Conservation (phyloP, 2,797 vertebrate genomes). For the Eutrigla gurnardus region DNA sequence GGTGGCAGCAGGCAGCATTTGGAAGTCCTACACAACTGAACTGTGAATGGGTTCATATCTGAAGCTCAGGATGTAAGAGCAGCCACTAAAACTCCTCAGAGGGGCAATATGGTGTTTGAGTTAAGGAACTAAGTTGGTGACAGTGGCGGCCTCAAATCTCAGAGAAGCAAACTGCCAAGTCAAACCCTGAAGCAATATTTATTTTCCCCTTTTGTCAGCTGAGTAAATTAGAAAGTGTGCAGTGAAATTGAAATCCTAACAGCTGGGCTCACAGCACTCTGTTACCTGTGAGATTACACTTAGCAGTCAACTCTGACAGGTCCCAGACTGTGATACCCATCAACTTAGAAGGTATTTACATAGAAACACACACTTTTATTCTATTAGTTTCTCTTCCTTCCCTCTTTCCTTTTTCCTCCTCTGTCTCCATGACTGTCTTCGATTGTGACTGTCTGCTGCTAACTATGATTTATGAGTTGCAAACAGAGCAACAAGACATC, state of each 20-base stretch:
- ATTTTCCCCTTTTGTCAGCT: constrained; percentile 58
- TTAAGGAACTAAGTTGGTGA: constrained; percentile 58
- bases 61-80: constrained; percentile 35
- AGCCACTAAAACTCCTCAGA: constrained; percentile 35
- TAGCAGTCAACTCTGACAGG: constrained; percentile 58
- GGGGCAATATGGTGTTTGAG: constrained; percentile 59
- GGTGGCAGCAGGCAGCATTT: no score
- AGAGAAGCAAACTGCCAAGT: constrained; percentile 53
- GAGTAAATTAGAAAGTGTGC: constrained; percentile 67
- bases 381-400: not conserved
- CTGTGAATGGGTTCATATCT: constrained; percentile 35
- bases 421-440: constrained; percentile 39
- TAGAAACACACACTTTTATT: constrained; percentile 26
- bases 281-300: constrained; percentile 67
- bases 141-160: constrained; percentile 54
- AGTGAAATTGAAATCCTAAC: constrained; percentile 61
- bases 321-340: constrained; percentile 52
- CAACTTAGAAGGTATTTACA: constrained; percentile 42
- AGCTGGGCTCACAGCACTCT: constrained; percentile 47
- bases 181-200: constrained; percentile 49
- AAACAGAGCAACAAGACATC: constrained; percentile 65
- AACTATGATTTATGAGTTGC: constrained; percentile 69
- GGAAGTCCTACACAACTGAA: not conserved
- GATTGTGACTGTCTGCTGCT: constrained; percentile 56
- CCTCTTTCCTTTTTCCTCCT: constrained; percentile 7